Evolutionary conservation across 2,797 vertebrate genomes (phyloP).

Genomic region (Halcyon leucocephala): DNA sequence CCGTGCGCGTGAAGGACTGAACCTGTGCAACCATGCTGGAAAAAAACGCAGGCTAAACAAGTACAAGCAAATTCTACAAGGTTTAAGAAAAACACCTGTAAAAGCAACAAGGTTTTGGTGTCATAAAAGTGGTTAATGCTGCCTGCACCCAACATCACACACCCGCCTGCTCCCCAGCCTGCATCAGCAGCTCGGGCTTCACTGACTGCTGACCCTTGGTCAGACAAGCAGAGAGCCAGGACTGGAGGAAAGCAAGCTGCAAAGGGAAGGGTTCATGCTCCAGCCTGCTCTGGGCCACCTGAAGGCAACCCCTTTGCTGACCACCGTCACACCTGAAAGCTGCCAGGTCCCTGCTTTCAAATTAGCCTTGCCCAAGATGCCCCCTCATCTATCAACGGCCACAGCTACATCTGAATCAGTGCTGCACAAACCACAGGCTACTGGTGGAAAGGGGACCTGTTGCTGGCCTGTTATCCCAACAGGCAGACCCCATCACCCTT

Average conservation of each 20-base stretch:
- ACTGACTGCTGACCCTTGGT: not conserved
- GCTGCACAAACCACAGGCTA: accelerated
- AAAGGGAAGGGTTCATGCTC: not conserved
- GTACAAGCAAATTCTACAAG: not conserved
- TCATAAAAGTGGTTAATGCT: not conserved
- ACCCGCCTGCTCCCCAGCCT: accelerated
- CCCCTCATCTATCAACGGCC: accelerated
- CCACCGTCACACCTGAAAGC: not conserved
- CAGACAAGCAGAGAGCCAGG: not conserved
- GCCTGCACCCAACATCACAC: not conserved
- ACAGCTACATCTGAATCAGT: accelerated
- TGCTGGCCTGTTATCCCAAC: not conserved
- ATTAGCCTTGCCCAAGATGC: accelerated
- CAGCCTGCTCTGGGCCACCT: not conserved
- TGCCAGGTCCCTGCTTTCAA: not conserved
- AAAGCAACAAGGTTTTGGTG: not conserved
- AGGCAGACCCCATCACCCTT: not conserved
- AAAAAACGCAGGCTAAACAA: not conserved
- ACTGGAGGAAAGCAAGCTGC: not conserved
- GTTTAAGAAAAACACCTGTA: not conserved
- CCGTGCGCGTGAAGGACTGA: accelerated
- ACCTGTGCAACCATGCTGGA: accelerated
- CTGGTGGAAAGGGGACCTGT: not conserved
- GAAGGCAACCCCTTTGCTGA: not conserved
- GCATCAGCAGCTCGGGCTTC: accelerated